phyloP scores from a whole-genome alignment of 2,888 invertebrate species.

The Heliconius erato region DNA sequence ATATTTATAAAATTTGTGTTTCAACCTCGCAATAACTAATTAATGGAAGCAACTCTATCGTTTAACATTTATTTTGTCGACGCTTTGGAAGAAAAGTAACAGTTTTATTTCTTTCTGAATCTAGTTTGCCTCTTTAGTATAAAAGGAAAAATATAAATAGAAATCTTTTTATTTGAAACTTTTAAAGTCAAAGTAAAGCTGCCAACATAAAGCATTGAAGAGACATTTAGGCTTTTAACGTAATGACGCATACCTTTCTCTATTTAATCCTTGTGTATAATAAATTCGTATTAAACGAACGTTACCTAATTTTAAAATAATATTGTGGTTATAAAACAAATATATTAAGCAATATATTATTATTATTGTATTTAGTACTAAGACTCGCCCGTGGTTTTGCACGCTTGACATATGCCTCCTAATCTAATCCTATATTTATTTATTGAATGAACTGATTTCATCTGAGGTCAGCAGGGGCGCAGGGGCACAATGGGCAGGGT shows the following conservation, averaged over 20 bases:
- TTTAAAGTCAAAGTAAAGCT: slow-evolving; percentile 21
- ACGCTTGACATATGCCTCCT: no score
- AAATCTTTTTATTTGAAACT: slow-evolving; percentile 9
- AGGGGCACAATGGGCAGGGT: no score
- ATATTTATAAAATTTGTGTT: neutral
- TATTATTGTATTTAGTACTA: neutral
- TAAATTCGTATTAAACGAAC: slow-evolving; percentile 16
- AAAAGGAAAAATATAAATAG: slow-evolving; percentile 25
- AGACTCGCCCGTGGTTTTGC: no score
- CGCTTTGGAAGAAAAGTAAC: neutral
- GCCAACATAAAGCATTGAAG: slow-evolving; percentile 27
- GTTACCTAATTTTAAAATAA: slow-evolving; percentile 17
- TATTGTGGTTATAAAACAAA: neutral
- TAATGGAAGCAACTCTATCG: slow-evolving; percentile 1
- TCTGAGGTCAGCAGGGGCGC: no score
- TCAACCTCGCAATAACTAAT: neutral
- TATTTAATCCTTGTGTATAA: slow-evolving; percentile 24
- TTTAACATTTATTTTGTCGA: slow-evolving; percentile 16
- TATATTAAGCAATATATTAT: no score
- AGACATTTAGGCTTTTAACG: slow-evolving; percentile 32
- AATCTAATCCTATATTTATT: no score
- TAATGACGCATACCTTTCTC: slow-evolving; percentile 29
- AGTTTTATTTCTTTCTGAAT: slow-evolving; percentile 13
- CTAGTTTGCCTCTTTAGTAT: slow-evolving; percentile 22
- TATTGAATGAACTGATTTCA: no score